These are phyloP conservation scores for Xiphophorus couchianus DNA, from an alignment of 2,113 vertebrate genomes.

Conservation along the genomic window DNA sequence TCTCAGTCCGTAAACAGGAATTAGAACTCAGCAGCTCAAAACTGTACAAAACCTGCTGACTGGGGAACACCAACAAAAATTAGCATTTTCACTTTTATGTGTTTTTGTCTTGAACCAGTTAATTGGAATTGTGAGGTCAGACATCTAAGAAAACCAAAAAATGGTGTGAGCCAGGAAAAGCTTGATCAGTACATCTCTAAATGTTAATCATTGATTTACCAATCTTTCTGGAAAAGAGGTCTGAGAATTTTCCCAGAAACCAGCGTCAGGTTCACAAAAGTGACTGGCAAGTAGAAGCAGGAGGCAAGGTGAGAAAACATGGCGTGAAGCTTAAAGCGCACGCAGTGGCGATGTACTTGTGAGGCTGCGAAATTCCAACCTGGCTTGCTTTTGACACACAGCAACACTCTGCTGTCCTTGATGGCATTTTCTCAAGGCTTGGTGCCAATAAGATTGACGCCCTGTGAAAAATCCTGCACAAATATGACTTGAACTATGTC, in stretches of 20 bases:
- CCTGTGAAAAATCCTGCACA: background rate
- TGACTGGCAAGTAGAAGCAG: constrained; percentile 22
- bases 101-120: background rate
- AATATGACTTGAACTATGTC: constrained; percentile 24
- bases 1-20: background rate
- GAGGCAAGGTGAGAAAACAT: constrained; percentile 34
- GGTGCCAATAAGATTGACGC: constrained; percentile 15
- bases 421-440: constrained; percentile 13
- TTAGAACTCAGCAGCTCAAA: background rate
- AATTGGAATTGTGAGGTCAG: background rate
- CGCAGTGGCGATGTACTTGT: constrained; percentile 40
- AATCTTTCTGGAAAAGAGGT: constrained; percentile 23
- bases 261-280: constrained; percentile 25
- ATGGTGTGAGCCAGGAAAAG: background rate
- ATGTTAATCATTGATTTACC: constrained; percentile 47
- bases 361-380: constrained; percentile 42
- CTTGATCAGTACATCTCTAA: background rate
- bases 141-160: background rate
- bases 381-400: constrained; percentile 42
- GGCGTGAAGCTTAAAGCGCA: constrained; percentile 26
- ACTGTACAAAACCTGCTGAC: background rate
- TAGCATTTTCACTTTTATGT: background rate
- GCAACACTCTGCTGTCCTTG: constrained; percentile 38
- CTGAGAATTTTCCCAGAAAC: constrained; percentile 28
- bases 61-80: background rate